Base-by-base conservation (phyloP, 2,888 invertebrate species). In the Balanococcus diminutus region DNA sequence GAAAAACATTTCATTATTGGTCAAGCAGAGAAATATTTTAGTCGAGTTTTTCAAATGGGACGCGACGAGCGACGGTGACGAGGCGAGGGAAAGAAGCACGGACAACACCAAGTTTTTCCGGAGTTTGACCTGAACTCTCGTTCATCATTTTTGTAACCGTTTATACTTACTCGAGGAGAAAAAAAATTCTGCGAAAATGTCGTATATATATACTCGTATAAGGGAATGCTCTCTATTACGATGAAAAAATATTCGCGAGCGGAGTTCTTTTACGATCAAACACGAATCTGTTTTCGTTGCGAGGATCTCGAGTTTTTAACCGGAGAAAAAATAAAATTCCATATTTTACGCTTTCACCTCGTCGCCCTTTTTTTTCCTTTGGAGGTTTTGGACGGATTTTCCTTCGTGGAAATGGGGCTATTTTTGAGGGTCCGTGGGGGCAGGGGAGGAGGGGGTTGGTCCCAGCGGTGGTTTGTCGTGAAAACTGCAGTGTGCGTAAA, bases 61-160 rank as follows among this genome's bases (percentile, higher is more conserved):
- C 46, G 25, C 82, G 14, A 16, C 36, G 6, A 36, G 3, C 4
- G 0, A 46, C 14, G 22, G 46, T 32, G 32, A 82, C 28, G 46
- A 28, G 42, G 32, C 6, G 46, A 31, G 46, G 42, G 32, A 11
- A 81, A 31, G 46, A 46, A 46, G n/a, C 46, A 46, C 82, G 46
- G n/a, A 42, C 46, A 46, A 82, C 82, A 42, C 42, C 82, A 28
- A 19, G 82, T 46, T 82, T 82, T 82, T 82, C 82, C 82, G 82
- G 82, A 22, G 46, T 82, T 51, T 56, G 82, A 56, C 42, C 31
- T 28, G 1, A 31, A 31, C n/a, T 22, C 51, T 82, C 82, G 82
- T 82, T 82, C 56, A 56, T 82, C 82, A 82, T 82, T 56, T 81
- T 82, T 56, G 25, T 82, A 51, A 51, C 82, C 28, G 46, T 82